Percentiles rank a stretch among this genome's conserved stretches.
Evolutionary conservation across 1,140 invertebrate species (phyloP).

Genomic region (Hyphantria cunea): DNA sequence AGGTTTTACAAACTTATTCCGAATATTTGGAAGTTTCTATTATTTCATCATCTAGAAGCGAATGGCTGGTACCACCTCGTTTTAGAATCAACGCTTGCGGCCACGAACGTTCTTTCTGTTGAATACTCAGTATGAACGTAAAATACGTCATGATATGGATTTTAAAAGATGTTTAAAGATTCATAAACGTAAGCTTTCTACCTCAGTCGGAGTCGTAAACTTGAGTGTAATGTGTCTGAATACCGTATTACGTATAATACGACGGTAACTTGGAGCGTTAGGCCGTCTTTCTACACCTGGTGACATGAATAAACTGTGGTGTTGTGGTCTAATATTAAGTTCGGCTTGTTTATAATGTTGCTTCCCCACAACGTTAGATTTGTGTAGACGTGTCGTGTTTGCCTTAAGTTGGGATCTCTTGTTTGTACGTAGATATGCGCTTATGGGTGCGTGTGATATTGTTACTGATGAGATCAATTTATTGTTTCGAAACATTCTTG

Average conservation of each 20-base stretch:
- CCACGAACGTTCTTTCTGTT: constrained; percentile 1
- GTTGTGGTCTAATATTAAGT: constrained; percentile 63
- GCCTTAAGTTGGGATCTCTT: constrained; percentile 39
- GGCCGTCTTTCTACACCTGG: constrained; percentile 65
- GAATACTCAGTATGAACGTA: constrained; percentile 7
- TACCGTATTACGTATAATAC: constrained; percentile 69
- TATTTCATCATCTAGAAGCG: constrained; percentile 6
- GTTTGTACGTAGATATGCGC: constrained; percentile 26
- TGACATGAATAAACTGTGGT: constrained; percentile 63
- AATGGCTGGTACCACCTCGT: constrained; percentile 6
- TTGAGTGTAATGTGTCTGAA: constrained; percentile 71
- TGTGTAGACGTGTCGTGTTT: constrained; percentile 38
- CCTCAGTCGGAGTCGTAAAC: constrained; percentile 69
- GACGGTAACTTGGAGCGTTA: constrained; percentile 59
- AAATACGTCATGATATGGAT: constrained; percentile 46
- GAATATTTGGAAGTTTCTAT: constrained; percentile 16
- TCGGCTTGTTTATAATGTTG: constrained; percentile 55
- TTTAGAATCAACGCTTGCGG: neutral
- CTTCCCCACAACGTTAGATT: constrained; percentile 34
- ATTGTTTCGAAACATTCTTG: constrained; percentile 9
- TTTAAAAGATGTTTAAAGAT: constrained; percentile 76
- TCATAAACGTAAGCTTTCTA: constrained; percentile 71
- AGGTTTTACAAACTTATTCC: constrained; percentile 19
- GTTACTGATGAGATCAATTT: constrained; percentile 28
- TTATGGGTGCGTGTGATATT: constrained; percentile 22